Conservation (phyloP, 2,113 vertebrate species). For the Erinaceus europaeus region DNA sequence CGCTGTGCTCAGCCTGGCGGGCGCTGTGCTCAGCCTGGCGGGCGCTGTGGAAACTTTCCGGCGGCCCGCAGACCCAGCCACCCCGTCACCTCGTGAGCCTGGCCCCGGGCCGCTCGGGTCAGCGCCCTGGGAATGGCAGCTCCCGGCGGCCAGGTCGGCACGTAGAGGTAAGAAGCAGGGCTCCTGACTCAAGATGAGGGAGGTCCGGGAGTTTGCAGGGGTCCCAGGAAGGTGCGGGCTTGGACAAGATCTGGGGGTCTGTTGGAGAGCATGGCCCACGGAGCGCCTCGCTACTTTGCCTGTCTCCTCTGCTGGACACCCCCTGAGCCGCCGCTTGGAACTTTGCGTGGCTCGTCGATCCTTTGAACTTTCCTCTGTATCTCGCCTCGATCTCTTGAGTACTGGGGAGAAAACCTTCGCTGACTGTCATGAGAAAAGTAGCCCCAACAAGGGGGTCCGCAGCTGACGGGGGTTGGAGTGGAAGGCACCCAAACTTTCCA, state of each 20-base stretch:
- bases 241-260: background rate
- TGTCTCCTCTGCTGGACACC: background rate
- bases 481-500: too few species aligned
- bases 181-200: background rate
- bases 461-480: too few species aligned
- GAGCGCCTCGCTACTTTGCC: background rate
- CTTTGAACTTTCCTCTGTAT: slow-evolving; percentile 14
- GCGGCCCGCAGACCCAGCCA: background rate
- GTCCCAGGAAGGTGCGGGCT: background rate
- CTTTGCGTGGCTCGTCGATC: background rate
- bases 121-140: slow-evolving; percentile 43
- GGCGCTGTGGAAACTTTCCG: slow-evolving; percentile 46
- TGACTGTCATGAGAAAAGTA: background rate
- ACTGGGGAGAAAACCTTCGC: background rate
- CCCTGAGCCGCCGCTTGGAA: background rate
- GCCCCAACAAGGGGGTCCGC: background rate
- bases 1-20: background rate
- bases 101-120: background rate
- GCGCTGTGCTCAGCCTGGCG: background rate
- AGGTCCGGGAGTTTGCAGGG: background rate
- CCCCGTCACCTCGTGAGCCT: background rate
- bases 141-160: background rate
- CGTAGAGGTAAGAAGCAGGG: slow-evolving; percentile 58
- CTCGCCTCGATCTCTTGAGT: background rate
- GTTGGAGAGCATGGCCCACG: background rate